Evolutionary conservation across 2,797 vertebrate genomes (phyloP).

Genomic region (Choloepus didactylus): DNA sequence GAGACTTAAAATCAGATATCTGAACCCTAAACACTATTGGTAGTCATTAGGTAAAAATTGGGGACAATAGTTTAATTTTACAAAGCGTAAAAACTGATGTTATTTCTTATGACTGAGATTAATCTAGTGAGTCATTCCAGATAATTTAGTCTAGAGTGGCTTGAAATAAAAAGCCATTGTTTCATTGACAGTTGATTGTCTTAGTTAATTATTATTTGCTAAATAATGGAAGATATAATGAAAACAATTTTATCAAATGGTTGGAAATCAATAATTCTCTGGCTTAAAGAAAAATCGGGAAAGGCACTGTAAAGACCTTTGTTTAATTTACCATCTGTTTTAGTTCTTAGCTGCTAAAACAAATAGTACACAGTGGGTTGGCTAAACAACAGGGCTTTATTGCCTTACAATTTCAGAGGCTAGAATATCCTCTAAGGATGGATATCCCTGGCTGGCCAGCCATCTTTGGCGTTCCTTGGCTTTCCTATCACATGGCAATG

Average conservation of each 20-base stretch:
- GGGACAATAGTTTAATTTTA: background rate
- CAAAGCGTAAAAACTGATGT: background rate
- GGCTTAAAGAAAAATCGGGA: background rate
- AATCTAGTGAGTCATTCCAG: background rate
- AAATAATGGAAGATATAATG: background rate
- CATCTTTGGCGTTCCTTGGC: too few relatives aligned
- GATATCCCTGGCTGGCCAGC: too few relatives aligned
- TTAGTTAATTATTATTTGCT: background rate
- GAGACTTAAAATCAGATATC: background rate
- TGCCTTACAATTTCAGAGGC: too few relatives aligned
- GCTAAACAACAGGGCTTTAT: too few relatives aligned
- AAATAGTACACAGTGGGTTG: too few relatives aligned
- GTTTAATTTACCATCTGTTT: background rate
- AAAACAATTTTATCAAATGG: background rate
- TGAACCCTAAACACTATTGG: background rate
- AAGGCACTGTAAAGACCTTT: background rate
- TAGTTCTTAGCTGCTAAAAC: too few relatives aligned
- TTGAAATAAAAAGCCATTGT: background rate
- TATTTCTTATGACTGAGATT: slow-evolving; percentile 32
- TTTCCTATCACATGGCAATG: too few relatives aligned
- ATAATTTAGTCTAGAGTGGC: background rate
- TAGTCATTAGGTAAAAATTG: background rate
- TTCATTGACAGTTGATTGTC: background rate
- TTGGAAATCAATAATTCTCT: background rate
- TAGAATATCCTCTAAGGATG: too few relatives aligned